Evolutionary conservation across 1,140 invertebrate species (phyloP).

Genomic region (Coptotermes formosanus): DNA sequence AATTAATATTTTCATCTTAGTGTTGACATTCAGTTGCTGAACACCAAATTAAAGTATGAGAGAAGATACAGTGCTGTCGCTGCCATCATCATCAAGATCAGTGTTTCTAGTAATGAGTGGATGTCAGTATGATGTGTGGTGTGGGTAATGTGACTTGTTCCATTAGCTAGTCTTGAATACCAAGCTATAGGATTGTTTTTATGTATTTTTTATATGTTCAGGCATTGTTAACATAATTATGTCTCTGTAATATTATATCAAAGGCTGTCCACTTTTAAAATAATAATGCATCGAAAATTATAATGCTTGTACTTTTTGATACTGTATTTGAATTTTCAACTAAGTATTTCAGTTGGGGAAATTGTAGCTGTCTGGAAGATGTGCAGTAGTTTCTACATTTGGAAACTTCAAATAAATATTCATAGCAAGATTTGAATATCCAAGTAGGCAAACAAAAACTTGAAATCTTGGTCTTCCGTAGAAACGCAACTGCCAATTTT

Average conservation of each 20-base stretch:
- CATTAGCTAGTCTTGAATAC: slow-evolving; percentile 16
- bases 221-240: slow-evolving; percentile 1
- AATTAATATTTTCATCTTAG: not conserved
- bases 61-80: not conserved
- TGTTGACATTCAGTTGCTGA: not conserved
- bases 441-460: not conserved
- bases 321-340: not conserved
- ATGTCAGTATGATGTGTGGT: not conserved
- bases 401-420: not conserved
- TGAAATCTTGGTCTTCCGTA: slow-evolving; percentile 10
- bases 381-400: slow-evolving; percentile 4
- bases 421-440: slow-evolving; percentile 3
- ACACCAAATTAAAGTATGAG: not conserved
- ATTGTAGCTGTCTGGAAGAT: not conserved
- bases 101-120: not conserved
- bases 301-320: not conserved
- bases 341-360: not conserved
- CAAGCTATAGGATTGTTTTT: slow-evolving; percentile 13
- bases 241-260: not conserved
- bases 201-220: slow-evolving; percentile 6
- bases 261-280: not conserved
- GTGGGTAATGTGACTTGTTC: slow-evolving; percentile 14
- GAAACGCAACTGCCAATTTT: not conserved
- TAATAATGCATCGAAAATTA: not conserved
- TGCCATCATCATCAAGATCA: not conserved